Conservation (phyloP, 2,888 invertebrate species). For the Tolmerus cingulatus region DNA sequence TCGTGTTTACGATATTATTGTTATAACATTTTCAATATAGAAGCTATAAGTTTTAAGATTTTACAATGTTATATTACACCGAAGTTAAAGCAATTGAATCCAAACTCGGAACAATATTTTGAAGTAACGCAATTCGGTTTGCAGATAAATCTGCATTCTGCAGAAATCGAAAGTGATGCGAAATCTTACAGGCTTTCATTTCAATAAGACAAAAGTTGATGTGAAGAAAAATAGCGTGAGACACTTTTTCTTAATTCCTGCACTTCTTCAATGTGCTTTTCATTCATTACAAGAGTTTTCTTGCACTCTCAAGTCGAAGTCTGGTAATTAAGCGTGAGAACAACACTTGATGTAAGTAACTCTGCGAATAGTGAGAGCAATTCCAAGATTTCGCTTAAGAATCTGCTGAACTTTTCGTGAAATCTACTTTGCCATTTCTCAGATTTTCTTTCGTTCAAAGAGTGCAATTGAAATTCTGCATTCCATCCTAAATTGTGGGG, state of each 20-base stretch:
- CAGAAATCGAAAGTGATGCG: neutral
- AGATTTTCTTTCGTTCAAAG: neutral
- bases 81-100: too few relatives aligned
- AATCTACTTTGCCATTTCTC: neutral
- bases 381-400: neutral
- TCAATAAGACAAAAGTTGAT: neutral
- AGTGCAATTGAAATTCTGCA: neutral
- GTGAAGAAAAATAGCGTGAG: neutral
- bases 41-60: too few relatives aligned
- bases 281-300: neutral
- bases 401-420: neutral
- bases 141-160: neutral
- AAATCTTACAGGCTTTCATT: neutral
- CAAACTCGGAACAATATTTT: too few relatives aligned
- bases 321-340: neutral
- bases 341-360: neutral
- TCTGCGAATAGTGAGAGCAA: neutral
- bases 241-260: neutral
- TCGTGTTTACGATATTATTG: too few relatives aligned
- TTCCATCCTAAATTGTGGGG: neutral
- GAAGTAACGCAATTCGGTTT: neutral
- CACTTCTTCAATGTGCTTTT: neutral
- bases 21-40: too few relatives aligned
- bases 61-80: too few relatives aligned
- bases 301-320: neutral